Base-by-base conservation (phyloP, 1,140 invertebrate species). In the Apis florea region DNA sequence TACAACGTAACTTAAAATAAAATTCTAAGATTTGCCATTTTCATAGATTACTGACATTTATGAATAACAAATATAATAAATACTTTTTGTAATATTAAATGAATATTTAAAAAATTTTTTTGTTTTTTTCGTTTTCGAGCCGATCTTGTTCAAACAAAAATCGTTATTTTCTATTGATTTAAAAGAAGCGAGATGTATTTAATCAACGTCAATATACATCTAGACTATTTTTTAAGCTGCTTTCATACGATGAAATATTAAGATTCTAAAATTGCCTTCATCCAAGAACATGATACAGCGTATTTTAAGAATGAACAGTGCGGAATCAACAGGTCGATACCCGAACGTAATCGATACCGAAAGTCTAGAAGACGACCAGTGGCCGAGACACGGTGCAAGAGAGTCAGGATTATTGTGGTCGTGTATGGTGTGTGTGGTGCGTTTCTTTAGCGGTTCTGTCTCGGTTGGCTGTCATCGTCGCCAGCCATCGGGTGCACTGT, bases 311-410 rank as follows among this genome's bases (percentile, higher is more conserved):
- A 66, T 21, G 26, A 76, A 68, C 64, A n/a, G 26, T 64, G 56
- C 64, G 26, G 73, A 87, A 88, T 88, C 88, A 90, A 90, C 87
- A 85, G 84, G 87, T 88, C 88, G 80, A 87, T 89, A 87, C 63
- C 77, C 51, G 72, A 83, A 81, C 74, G 75, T 79, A 83, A 83
- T 83, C 82, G 76, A 83, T 83, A 83, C 77, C 59, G 82, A 83
- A 83, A 79, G 82, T 83, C 76, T 83, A 83, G 82, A 79, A 79
- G 69, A 73, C 68, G 61, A 24, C 26, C 49, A 54, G 21, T 49
- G 24, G 61, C 40, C 53, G 66, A 82, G 56, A 69, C 26, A 58
- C 53, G 76, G 63, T 70, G 58, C 47, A 21, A 47, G 67, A 40
- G 51, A 78, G 58, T 66, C 68, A 67, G 61, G 76, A 83, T 83